A percentile compares a stretch with the other conserved stretches of the same genome.
These are phyloP conservation scores for Ambastaia sidthimunki DNA, from an alignment of 2,797 vertebrate genomes.

Conservation along the genomic window DNA sequence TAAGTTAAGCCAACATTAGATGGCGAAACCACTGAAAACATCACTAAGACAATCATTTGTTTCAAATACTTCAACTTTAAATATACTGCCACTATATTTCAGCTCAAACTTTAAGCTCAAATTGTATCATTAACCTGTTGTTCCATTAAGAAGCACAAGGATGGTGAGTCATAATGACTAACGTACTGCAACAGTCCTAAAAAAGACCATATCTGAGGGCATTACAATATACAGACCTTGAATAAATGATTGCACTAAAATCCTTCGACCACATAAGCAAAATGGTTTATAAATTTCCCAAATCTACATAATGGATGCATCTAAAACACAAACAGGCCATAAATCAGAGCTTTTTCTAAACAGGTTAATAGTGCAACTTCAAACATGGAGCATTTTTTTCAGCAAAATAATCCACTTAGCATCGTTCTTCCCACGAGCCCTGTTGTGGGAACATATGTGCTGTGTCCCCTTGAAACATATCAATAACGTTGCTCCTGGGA, in stretches of 20 bases:
- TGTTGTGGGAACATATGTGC: conserved; percentile 80
- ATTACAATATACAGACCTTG: conserved; percentile 92
- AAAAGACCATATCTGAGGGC: conserved; percentile 84
- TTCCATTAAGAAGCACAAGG: conserved; percentile 73
- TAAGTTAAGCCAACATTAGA: neutral
- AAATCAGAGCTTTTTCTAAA: conserved; percentile 99
- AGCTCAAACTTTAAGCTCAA: conserved; percentile 85
- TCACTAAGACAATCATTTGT: conserved; percentile 51
- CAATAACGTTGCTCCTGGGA: conserved; percentile 87
- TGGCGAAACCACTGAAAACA: neutral
- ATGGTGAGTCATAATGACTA: conserved; percentile 88
- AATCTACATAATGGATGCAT: conserved; percentile 99
- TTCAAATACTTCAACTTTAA: conserved; percentile 63
- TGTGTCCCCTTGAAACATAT: conserved; percentile 85
- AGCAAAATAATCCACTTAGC: conserved; percentile 99
- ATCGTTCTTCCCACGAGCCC: conserved; percentile 81
- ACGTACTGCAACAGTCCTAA: conserved; percentile 86
- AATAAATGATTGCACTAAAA: conserved; percentile 98
- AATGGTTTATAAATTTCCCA: conserved; percentile 99
- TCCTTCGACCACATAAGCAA: conserved; percentile 96
- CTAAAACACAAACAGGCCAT: conserved; percentile 90
- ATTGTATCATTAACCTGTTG: conserved; percentile 85
- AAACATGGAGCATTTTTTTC: conserved; percentile 96
- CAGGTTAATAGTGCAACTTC: conserved; percentile 96
- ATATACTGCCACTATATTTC: conserved; percentile 69